phyloP scores from a whole-genome alignment of 2,888 invertebrate species.

The Rosalia funebris region DNA sequence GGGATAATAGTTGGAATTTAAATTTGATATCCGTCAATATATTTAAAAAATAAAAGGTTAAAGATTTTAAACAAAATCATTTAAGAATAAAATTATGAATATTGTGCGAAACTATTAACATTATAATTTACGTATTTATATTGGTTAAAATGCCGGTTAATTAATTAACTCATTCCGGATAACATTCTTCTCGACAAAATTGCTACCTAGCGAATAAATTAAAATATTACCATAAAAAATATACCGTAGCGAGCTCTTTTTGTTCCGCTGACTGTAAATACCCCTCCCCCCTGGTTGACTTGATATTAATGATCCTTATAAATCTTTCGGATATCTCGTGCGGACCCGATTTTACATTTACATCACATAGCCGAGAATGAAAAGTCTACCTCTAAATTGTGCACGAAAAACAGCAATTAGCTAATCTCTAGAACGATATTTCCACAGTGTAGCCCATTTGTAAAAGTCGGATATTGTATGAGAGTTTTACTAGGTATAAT shows the following conservation, averaged over 20 bases:
- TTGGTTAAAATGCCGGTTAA: no score
- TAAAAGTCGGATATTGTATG: constrained; percentile 34
- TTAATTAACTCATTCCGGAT: no score
- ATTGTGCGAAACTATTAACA: no score
- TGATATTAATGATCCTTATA: constrained; percentile 26
- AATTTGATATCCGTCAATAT: no score
- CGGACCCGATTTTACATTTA: constrained; percentile 30
- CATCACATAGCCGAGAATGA: constrained; percentile 27
- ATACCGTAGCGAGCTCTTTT: constrained; percentile 9
- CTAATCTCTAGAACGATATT: constrained; percentile 45
- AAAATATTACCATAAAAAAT: constrained; percentile 18
- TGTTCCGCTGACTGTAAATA: constrained; percentile 26
- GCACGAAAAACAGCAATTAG: constrained; percentile 49
- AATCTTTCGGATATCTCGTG: constrained; percentile 33
- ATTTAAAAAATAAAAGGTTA: no score
- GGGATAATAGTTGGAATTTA: no score
- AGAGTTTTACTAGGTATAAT: no score
- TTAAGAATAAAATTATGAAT: no score
- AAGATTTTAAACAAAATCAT: no score
- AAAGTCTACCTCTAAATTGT: constrained; percentile 38
- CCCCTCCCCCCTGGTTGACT: constrained; percentile 30
- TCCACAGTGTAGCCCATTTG: constrained; percentile 43
- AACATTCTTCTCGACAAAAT: neutral
- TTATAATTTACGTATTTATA: no score
- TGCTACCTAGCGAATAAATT: constrained; percentile 3